These are phyloP conservation scores for Sorex maritimensis DNA, from an alignment of 2,797 vertebrate species.

Conservation along the genomic window DNA sequence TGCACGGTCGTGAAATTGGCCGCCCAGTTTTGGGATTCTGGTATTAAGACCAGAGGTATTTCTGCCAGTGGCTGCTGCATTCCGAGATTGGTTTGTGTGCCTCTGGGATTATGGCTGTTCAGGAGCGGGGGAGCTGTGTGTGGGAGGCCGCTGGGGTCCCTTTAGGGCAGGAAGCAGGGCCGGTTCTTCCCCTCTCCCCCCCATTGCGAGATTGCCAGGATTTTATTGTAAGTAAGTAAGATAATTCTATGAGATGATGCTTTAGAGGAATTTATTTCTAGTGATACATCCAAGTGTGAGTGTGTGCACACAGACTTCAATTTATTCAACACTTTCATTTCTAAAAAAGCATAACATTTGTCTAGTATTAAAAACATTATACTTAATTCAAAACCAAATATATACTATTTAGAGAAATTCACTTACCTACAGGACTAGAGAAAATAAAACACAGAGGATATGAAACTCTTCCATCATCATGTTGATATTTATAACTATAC, in stretches of 20 bases:
- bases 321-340: conserved; percentile 49
- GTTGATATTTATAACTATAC: conserved; percentile 98
- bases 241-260: neutral
- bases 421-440: conserved; percentile 96
- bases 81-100: too few relatives aligned
- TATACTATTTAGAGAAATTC: conserved; percentile 42
- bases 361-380: conserved; percentile 30
- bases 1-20: too few relatives aligned
- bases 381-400: conserved; percentile 48
- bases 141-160: too few relatives aligned
- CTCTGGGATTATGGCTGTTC: too few relatives aligned
- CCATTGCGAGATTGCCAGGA: neutral
- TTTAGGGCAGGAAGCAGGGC: too few relatives aligned
- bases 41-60: too few relatives aligned
- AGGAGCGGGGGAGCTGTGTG: too few relatives aligned
- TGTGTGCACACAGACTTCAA: neutral
- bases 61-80: too few relatives aligned
- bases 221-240: conserved; percentile 42
- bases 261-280: conserved; percentile 43
- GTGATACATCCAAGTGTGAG: neutral
- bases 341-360: conserved; percentile 52
- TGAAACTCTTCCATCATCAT: conserved; percentile 97
- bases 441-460: conserved; percentile 98
- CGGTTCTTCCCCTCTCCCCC: too few relatives aligned
- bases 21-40: too few relatives aligned